Base-by-base conservation (phyloP, 2,888 invertebrate species). In the Pinctada fucata region DNA sequence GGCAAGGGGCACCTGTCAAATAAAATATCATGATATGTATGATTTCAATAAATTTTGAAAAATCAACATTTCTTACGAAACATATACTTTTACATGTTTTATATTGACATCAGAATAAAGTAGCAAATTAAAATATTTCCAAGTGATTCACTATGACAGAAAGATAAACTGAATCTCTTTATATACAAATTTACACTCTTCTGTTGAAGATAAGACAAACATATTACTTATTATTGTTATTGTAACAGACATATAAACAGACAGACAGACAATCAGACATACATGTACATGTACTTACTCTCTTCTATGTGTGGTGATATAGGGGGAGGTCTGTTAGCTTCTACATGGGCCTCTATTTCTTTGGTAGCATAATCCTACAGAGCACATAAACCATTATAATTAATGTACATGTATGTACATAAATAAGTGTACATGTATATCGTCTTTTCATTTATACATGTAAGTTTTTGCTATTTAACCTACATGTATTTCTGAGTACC, bases 1-100 rank as follows among this genome's bases (percentile, higher is more conserved):
- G 83, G 79, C 87, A 85, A 3, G 90, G 88, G 45, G 84, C 75
- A 82, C 88, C 91, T 91, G 84, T 80, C 88, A 85, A 68, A 13
- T 13, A 8, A 45, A 47, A 45, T 45, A 16, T 66, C 6, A 8
- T 13, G 6, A 6, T 66, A 16, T 13, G 31, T 31, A 31, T 31
- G 31, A 31, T 31, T 31, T 31, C 31, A 31, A 31, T 31, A 31
- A 31, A 31, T 31, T 31, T 31, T 1, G 31, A 31, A 31, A 31
- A 31, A 31, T 31, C 31, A 31, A 31, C 31, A 31, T 31, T 31
- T 31, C 31, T 31, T 31, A 31, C 31, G 31, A 31, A 31, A 31
- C 1, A 31, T 31, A 31, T 31, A 31, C 31, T 31, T 31, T 31
- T 31, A 31, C 31, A 31, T 31, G 31, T 31, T 31, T 31, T 31